A percentile compares a stretch with the other conserved stretches of the same genome.
These are phyloP conservation scores for Cydia fagiglandana DNA, from an alignment of 1,140 invertebrate genomes.

Conservation along the genomic window DNA sequence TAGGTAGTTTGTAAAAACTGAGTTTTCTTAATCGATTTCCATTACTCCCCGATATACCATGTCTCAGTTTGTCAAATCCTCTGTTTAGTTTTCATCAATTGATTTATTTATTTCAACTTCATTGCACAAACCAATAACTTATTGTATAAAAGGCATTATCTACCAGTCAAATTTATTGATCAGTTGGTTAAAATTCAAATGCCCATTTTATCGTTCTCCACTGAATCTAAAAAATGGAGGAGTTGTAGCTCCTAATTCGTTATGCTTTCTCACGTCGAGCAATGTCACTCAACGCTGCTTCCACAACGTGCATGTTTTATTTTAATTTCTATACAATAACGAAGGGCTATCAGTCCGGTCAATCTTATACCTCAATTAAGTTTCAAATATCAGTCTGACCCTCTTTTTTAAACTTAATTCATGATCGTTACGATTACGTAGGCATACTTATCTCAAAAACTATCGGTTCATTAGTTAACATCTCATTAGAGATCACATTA, in stretches of 20 bases:
- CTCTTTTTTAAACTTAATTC: constrained; percentile 11
- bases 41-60: no score
- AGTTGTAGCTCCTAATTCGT: background rate
- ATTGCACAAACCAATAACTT: no score
- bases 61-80: no score
- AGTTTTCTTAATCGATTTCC: no score
- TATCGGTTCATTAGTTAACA: constrained; percentile 27
- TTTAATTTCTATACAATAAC: background rate
- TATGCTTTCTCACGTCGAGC: background rate
- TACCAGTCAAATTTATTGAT: no score
- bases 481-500: constrained; percentile 24
- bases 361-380: background rate
- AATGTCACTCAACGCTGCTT: background rate
- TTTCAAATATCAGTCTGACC: background rate
- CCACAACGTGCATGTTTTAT: background rate
- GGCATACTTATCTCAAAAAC: constrained; percentile 11
- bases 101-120: no score
- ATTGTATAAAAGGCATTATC: no score
- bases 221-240: background rate
- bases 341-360: background rate
- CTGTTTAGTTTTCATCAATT: no score
- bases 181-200: no score
- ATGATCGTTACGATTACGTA: background rate
- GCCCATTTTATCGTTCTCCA: background rate
- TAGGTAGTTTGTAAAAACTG: no score